phyloP scores from a whole-genome alignment of 2,113 vertebrate species.

The Oncorhynchus mykiss region DNA sequence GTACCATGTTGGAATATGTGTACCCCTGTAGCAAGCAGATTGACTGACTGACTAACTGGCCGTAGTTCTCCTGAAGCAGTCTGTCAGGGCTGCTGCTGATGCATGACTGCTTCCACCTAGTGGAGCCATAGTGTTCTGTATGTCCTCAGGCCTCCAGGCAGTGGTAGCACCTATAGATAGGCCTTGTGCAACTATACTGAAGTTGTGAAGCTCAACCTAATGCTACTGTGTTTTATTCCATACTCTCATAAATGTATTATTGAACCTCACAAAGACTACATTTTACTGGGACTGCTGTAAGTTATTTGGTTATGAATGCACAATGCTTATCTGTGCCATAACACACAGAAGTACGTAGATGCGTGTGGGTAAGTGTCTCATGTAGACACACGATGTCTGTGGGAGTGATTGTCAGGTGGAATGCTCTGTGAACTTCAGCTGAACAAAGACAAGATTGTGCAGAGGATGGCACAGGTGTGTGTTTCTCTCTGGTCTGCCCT shows the following conservation, averaged over 20 bases:
- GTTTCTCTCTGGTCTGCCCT: conserved; percentile 15
- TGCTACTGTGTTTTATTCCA: not conserved
- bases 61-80: not conserved
- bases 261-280: not conserved
- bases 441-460: conserved; percentile 57
- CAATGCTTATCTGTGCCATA: conserved; percentile 9
- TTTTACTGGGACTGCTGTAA: not conserved
- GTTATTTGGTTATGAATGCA: conserved; percentile 7
- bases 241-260: not conserved
- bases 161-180: not conserved
- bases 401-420: conserved; percentile 42
- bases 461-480: conserved; percentile 43
- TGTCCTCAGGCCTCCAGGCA: not conserved
- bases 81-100: not conserved
- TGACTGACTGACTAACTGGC: not conserved
- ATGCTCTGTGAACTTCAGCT: conserved; percentile 26
- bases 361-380: not conserved
- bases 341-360: not conserved
- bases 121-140: conserved; percentile 6
- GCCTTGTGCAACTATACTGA: not conserved
- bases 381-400: conserved; percentile 20
- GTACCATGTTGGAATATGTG: too few species aligned
- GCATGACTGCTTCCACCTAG: conserved; percentile 42
- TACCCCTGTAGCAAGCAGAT: not conserved
- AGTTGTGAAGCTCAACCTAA: not conserved